These are phyloP conservation scores for Genyomyrus donnyi DNA, from an alignment of 2,113 vertebrate species.

Conservation along the genomic window DNA sequence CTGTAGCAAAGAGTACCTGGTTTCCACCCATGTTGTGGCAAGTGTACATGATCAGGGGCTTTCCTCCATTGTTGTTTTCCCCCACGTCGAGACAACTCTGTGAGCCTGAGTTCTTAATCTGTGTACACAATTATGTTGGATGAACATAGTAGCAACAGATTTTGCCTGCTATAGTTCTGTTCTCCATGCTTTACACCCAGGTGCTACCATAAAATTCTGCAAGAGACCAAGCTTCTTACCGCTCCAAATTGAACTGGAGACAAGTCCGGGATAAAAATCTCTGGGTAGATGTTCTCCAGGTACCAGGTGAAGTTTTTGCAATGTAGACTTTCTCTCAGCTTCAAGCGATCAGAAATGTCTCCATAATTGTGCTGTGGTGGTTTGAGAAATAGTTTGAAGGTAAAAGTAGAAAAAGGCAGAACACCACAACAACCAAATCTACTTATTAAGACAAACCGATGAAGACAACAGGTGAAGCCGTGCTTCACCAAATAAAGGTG, in stretches of 20 bases:
- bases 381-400: background rate
- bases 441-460: background rate
- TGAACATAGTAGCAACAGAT: background rate
- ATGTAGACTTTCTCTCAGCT: constrained; percentile 70
- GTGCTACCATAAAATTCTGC: background rate
- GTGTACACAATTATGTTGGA: constrained; percentile 16
- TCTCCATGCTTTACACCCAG: background rate
- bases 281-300: constrained; percentile 82
- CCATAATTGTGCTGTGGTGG: constrained; percentile 72
- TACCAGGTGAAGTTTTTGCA: constrained; percentile 95
- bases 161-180: background rate
- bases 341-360: constrained; percentile 75
- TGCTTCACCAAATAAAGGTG: background rate
- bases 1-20: constrained; percentile 66
- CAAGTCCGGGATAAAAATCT: constrained; percentile 83
- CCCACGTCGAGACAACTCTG: constrained; percentile 80
- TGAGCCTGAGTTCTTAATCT: constrained; percentile 77
- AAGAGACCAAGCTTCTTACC: constrained; percentile 56
- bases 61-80: constrained; percentile 76
- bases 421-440: background rate
- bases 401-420: background rate
- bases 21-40: constrained; percentile 96
- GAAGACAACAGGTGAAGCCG: background rate
- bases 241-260: constrained; percentile 71
- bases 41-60: constrained; percentile 81